These are phyloP conservation scores for Artibeus jamaicensis DNA, from an alignment of 2,797 vertebrate species.

Conservation along the genomic window DNA sequence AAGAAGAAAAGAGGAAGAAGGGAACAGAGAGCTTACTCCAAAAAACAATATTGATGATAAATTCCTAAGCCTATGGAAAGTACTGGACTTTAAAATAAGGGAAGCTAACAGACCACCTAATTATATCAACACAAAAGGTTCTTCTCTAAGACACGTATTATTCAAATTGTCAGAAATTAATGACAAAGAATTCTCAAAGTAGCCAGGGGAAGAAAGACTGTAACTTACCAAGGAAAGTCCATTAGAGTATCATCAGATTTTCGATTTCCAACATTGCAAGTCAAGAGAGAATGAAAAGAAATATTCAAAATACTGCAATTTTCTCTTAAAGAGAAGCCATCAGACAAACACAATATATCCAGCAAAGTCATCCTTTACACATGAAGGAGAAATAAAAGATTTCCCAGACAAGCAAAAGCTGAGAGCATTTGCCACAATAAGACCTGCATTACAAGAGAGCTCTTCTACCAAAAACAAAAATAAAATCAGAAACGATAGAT, in stretches of 20 bases:
- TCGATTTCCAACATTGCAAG: neutral
- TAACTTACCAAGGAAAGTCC: neutral
- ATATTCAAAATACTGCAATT: neutral
- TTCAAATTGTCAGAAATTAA: neutral
- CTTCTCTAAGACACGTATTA: neutral
- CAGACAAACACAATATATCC: neutral
- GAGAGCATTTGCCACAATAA: neutral
- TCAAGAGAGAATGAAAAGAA: neutral
- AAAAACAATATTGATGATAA: neutral
- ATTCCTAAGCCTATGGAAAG: neutral
- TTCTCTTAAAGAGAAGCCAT: neutral
- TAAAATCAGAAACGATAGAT: neutral
- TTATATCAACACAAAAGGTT: neutral
- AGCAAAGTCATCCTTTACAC: neutral
- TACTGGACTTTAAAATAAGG: neutral
- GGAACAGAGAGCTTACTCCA: neutral
- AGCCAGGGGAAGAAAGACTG: neutral
- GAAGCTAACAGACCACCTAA: neutral
- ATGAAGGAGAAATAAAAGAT: neutral
- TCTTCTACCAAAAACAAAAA: neutral
- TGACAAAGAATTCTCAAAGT: neutral
- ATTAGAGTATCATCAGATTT: neutral
- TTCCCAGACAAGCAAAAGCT: neutral
- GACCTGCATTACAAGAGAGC: neutral
- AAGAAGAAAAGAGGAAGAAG: neutral